phyloP scores from a whole-genome alignment of 2,113 vertebrate species.

The Nycticryphes semicollaris region DNA sequence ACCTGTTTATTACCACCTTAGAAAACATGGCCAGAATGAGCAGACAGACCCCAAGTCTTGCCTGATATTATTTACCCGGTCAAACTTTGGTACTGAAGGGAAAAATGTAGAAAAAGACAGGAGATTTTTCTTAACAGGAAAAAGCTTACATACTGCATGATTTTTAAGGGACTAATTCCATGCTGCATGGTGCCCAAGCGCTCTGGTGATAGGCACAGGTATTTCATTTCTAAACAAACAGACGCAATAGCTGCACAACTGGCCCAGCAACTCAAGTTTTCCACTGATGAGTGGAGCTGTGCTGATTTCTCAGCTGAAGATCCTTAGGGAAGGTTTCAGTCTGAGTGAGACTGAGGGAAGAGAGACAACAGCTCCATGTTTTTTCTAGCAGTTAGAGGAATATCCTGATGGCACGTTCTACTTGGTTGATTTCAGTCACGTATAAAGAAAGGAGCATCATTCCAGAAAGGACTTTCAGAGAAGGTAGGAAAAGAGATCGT shows the following conservation, averaged over 20 bases:
- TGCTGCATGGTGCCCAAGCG: not conserved
- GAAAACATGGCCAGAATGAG: not conserved
- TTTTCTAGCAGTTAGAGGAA: not conserved
- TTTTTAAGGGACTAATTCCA: not conserved
- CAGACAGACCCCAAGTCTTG: not conserved
- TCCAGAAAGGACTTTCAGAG: not conserved
- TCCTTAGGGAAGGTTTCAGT: not conserved
- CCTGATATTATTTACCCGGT: not conserved
- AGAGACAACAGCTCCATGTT: not conserved
- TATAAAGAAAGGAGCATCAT: not conserved
- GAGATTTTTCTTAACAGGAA: not conserved
- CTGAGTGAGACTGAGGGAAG: not conserved
- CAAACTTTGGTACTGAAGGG: not conserved
- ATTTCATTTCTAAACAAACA: not conserved
- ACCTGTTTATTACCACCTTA: not conserved
- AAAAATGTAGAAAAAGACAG: not conserved
- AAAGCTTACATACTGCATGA: not conserved
- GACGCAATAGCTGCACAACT: not conserved
- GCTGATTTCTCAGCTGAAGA: not conserved
- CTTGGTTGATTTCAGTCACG: not conserved
- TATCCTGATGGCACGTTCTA: not conserved
- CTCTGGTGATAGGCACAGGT: not conserved
- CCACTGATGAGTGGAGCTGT: not conserved
- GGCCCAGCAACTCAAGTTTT: not conserved
- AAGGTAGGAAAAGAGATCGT: not conserved